Base-by-base conservation (phyloP, 2,888 invertebrate species). In the Lymantria monacha region DNA sequence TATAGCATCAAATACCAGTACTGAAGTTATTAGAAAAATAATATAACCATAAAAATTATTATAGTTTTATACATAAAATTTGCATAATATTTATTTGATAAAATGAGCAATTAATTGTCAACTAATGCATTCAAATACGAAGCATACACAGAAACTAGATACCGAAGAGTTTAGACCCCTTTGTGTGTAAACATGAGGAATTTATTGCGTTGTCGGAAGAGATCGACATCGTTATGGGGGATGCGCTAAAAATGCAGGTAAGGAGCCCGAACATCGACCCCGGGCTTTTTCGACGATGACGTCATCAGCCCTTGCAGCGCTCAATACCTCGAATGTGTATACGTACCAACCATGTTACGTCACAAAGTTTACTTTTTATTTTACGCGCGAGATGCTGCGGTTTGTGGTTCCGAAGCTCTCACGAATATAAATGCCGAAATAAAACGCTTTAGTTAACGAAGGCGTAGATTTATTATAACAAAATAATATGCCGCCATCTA, bases 171-270 rank as follows among this genome's bases (percentile, higher is more conserved):
- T 38, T 36, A 3, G 7, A 12, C 7, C 33, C 38, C 2, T 41
- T 44, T 30, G 42, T 33, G 36, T 42, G 50, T 53, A 59, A 62
- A 57, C 50, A 69, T 70, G 70, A 70, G 69, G 68, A 72, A 73
- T 70, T 70, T 63, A 57, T 74, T 70, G 73, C 76, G 72, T 72
- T 80, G 74, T 68, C 71, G 52, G 66, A 69, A 63, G 73, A 83
- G 76, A 76, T 76, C 75, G 78, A 71, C 83, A 79, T 75, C 83
- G 82, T 86, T 81, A 84, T 74, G 51, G 74, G 86, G 87, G 85
- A 82, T 86, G 87, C 79, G 78, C 81, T 80, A 89, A 91, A 90
- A 90, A 87, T 81, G 81, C 90, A 90, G 90, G 90, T 90, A 88
- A 79, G 81, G 84, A 72, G 80, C 77, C 82, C 89, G 82, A 74